Conservation (phyloP, 2,888 invertebrate species). For the Acleris cristana region DNA sequence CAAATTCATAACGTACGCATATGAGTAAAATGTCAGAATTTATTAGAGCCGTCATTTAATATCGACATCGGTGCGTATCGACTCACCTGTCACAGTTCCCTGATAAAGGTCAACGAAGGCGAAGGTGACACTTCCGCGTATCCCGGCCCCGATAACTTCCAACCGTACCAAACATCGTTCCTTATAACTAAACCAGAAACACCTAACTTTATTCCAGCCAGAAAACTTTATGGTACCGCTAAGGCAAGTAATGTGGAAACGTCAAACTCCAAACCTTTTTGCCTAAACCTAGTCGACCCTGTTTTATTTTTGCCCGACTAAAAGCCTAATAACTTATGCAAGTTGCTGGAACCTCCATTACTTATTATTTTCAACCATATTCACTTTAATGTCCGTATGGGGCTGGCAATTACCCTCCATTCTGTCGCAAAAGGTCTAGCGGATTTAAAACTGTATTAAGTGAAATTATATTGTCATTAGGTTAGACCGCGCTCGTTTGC, state of each 20-base stretch:
- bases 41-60: constrained; percentile 31
- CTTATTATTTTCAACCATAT: constrained; percentile 34
- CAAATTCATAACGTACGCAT: constrained; percentile 17
- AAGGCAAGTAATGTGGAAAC: constrained; percentile 19
- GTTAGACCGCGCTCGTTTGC: constrained; percentile 33
- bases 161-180: constrained; percentile 1
- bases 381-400: constrained; percentile 33
- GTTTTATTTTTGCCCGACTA: constrained; percentile 20
- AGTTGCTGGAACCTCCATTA: constrained; percentile 29
- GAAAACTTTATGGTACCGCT: constrained; percentile 8
- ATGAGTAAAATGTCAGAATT: constrained; percentile 25
- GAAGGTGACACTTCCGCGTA: constrained; percentile 46
- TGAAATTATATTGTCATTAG: constrained; percentile 39
- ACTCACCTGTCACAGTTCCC: constrained; percentile 43
- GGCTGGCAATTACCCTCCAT: constrained; percentile 32
- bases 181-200: constrained; percentile 2
- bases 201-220: constrained; percentile 18
- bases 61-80: constrained; percentile 46
- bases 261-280: constrained; percentile 26
- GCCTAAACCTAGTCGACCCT: constrained; percentile 14
- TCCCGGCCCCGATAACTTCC: constrained; percentile 35
- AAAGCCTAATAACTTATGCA: constrained; percentile 35
- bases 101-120: constrained; percentile 57
- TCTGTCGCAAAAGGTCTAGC: constrained; percentile 34
- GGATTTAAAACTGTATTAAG: constrained; percentile 38